Evolutionary conservation across 23 tunicate species (phyloP).

Genomic region (Clavelina lepadiformis): DNA sequence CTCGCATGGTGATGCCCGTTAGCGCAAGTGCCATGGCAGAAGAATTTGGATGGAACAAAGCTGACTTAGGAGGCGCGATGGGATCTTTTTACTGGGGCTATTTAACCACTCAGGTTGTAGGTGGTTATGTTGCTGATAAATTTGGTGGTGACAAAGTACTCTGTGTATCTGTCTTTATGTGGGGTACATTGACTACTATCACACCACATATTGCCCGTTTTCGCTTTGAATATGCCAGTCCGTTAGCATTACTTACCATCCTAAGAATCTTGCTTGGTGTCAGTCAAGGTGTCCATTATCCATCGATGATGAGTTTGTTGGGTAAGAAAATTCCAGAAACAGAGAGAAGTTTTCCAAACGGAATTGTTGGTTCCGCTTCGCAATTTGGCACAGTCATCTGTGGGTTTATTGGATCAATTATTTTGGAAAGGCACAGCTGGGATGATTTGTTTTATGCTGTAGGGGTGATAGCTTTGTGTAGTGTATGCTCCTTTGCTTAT

Average conservation of each 20-base stretch:
- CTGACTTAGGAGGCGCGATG: constrained; percentile 85
- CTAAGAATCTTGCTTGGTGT: constrained; percentile 61
- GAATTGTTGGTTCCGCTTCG: constrained; percentile 59
- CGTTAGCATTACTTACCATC: constrained; percentile 33
- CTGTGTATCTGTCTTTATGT: constrained; percentile 40
- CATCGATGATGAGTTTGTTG: constrained; percentile 85
- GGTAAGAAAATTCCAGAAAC: constrained; percentile 60
- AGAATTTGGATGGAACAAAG: constrained; percentile 90
- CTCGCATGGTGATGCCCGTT: constrained; percentile 92
- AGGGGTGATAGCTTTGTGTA: constrained; percentile 39
- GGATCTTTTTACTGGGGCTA: constrained; percentile 97
- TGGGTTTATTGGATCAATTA: constrained; percentile 77
- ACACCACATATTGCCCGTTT: constrained; percentile 72
- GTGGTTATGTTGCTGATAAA: constrained; percentile 90
- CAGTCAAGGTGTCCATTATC: constrained; percentile 89
- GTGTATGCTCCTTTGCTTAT: constrained; percentile 21
- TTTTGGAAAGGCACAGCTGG: constrained; percentile 74
- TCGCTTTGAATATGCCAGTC: neutral
- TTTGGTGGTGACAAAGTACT: constrained; percentile 82
- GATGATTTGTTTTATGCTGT: constrained; percentile 62
- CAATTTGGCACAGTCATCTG: constrained; percentile 82
- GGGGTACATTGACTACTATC: constrained; percentile 57
- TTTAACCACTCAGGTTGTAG: constrained; percentile 79
- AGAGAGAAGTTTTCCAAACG: constrained; percentile 60
- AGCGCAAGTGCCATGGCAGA: constrained; percentile 78